Percentiles rank a stretch among this genome's conserved stretches.
Evolutionary conservation across 2,113 vertebrate species (phyloP).

Genomic region (Choloepus hoffmanni): DNA sequence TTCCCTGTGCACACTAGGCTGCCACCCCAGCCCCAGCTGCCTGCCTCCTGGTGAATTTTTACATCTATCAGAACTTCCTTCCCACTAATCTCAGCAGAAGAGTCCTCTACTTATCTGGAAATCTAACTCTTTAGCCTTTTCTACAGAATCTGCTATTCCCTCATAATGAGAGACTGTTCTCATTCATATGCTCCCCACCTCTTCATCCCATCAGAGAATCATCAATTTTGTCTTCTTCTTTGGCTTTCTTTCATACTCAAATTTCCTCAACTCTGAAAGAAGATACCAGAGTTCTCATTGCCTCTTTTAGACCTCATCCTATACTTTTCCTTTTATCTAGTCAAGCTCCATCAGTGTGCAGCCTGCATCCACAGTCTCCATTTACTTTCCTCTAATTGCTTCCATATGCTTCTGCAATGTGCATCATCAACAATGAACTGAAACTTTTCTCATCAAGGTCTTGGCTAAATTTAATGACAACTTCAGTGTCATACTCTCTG

Average conservation of each 20-base stretch:
- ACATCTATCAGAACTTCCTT: conserved; percentile 36
- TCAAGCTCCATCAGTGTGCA: conserved; percentile 60
- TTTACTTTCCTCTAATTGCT: conserved; percentile 78
- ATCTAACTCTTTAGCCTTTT: conserved; percentile 53
- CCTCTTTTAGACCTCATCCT: conserved; percentile 64
- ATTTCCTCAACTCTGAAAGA: conserved; percentile 76
- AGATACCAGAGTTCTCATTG: conserved; percentile 46
- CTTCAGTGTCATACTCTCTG: conserved; percentile 31
- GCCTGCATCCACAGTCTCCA: conserved; percentile 60
- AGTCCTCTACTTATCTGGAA: conserved; percentile 60
- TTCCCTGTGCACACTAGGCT: background rate
- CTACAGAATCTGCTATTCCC: background rate
- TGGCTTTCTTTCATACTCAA: conserved; percentile 58
- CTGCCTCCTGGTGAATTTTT: background rate
- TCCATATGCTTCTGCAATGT: conserved; percentile 80
- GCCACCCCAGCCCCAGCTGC: background rate
- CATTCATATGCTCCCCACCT: background rate
- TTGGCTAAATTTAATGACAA: conserved; percentile 67
- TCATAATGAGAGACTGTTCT: conserved; percentile 29
- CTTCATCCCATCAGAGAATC: background rate
- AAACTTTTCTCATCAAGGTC: conserved; percentile 69
- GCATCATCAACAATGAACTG: conserved; percentile 65
- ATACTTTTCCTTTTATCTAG: conserved; percentile 74
- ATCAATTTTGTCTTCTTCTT: conserved; percentile 68
- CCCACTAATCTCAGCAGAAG: background rate